phyloP scores from a whole-genome alignment of 2,113 vertebrate species.

The Oncorhynchus nerka region DNA sequence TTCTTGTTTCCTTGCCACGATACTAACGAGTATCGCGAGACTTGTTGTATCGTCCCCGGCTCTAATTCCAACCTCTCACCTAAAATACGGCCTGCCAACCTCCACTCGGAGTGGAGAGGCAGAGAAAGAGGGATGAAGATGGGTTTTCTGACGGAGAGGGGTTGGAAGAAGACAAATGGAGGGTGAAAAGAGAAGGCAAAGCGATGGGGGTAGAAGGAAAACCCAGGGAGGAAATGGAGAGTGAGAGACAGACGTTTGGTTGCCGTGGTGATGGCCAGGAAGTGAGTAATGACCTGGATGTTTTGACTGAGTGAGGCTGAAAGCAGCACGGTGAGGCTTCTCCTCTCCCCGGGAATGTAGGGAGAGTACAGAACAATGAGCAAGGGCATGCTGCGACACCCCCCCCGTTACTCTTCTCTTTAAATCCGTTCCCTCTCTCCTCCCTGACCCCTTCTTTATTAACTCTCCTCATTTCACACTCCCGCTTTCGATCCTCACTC shows the following conservation, averaged over 20 bases:
- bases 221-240: too few species aligned
- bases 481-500: not conserved
- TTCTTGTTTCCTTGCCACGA: too few species aligned
- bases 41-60: too few species aligned
- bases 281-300: not conserved
- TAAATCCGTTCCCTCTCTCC: conserved; percentile 14
- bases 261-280: conserved; percentile 25
- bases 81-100: too few species aligned
- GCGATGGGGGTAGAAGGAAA: not conserved
- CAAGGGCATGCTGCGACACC: conserved; percentile 56
- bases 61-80: too few species aligned
- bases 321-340: not conserved
- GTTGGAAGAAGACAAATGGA: too few species aligned
- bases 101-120: too few species aligned
- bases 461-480: conserved; percentile 5
- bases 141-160: too few species aligned
- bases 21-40: too few species aligned
- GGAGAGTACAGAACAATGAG: conserved; percentile 32
- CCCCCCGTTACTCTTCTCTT: conserved; percentile 14
- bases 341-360: conserved; percentile 58
- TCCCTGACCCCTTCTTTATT: conserved; percentile 16
- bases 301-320: not conserved
- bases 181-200: too few species aligned
- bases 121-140: too few species aligned
- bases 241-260: conserved; percentile 9